A percentile compares a stretch with the other conserved stretches of the same genome.
Conservation (phyloP, 2,888 invertebrate species). For the Sialis fuliginosa region DNA sequence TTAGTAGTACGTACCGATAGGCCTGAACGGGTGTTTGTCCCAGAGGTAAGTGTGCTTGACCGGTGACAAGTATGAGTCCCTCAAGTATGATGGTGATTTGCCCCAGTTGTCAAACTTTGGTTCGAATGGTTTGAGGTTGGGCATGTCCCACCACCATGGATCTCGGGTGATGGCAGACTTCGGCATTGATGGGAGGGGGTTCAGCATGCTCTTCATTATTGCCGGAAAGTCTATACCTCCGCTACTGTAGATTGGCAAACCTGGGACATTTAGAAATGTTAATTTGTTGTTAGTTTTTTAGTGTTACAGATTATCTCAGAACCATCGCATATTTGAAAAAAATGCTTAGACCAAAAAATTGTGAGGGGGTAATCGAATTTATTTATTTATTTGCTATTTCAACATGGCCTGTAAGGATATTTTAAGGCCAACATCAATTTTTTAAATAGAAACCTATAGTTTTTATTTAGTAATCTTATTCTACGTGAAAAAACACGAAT, state of each 20-base stretch:
- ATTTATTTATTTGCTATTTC: no score
- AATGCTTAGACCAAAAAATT: no score
- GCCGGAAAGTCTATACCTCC: conserved; percentile 34
- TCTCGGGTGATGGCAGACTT: conserved; percentile 68
- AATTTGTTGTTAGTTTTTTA: no score
- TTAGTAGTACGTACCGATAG: conserved; percentile 56
- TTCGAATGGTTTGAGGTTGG: conserved; percentile 57
- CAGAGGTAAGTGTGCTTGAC: conserved; percentile 82
- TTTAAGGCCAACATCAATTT: no score
- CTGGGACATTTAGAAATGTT: conserved; percentile 20
- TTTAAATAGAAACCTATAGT: no score
- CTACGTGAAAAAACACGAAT: no score
- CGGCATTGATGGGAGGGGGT: conserved; percentile 62
- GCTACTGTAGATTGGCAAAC: conserved; percentile 54
- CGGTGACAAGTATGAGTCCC: conserved; percentile 80
- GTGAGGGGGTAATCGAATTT: no score
- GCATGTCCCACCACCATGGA: conserved; percentile 75
- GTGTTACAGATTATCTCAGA: no score
- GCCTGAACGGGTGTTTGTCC: conserved; percentile 80
- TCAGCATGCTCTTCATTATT: conserved; percentile 41
- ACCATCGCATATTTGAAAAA: no score
- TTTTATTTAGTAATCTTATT: no score
- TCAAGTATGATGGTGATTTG: conserved; percentile 58
- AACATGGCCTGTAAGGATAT: no score
- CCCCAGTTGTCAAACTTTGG: conserved; percentile 42